These are phyloP conservation scores for Leptodactylus fallax DNA, from an alignment of 2,797 vertebrate species.

Conservation along the genomic window DNA sequence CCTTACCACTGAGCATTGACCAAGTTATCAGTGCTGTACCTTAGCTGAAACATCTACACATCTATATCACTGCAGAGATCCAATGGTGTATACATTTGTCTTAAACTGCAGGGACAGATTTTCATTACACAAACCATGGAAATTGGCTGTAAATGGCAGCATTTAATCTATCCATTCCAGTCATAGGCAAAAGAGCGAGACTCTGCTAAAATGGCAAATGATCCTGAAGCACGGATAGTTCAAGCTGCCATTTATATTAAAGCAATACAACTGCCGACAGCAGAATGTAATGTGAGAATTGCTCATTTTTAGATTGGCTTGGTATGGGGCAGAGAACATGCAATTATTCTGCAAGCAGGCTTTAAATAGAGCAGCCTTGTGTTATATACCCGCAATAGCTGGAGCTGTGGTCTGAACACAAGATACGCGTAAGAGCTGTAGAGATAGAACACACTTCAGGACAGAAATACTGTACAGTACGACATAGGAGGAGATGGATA, in stretches of 20 bases:
- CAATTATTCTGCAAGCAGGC: conserved; percentile 33
- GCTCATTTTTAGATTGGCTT: conserved; percentile 45
- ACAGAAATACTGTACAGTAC: not conserved
- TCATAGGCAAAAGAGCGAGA: not conserved
- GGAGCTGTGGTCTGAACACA: conserved; percentile 5
- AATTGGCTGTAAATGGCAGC: not conserved
- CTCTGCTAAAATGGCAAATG: conserved; percentile 7
- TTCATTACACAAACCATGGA: not conserved
- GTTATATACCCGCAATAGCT: not conserved
- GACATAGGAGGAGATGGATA: not conserved
- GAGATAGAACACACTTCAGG: not conserved
- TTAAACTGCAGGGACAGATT: not conserved
- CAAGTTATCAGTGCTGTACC: no score
- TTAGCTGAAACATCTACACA: no score
- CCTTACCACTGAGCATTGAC: no score
- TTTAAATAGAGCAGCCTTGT: conserved; percentile 33
- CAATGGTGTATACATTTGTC: not conserved
- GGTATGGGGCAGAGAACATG: conserved; percentile 42
- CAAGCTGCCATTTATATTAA: conserved; percentile 36
- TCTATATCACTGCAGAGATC: no score
- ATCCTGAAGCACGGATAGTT: not conserved
- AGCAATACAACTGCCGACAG: conserved; percentile 12
- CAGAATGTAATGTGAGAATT: conserved; percentile 39
- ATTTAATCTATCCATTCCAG: not conserved
- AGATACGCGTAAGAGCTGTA: not conserved